Base-by-base conservation (phyloP, 2,113 vertebrate genomes). In the Meleagris gallopavo region DNA sequence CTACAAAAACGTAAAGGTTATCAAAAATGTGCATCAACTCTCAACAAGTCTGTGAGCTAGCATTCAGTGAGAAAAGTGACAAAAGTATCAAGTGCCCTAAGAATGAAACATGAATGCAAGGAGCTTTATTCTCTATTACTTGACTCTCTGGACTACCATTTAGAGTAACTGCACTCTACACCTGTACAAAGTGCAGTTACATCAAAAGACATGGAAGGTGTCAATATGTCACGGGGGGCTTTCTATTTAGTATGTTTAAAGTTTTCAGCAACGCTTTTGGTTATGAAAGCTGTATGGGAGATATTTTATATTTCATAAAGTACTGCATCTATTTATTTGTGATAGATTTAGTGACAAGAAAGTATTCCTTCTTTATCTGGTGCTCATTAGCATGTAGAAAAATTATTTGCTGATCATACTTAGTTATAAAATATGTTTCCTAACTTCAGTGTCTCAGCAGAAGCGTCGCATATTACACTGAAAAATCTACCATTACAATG, bases 371-470 rank as follows among this genome's bases (percentile, higher is more conserved):
- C 73, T 91, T 94, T 70, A 88, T 95, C 65, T 83, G 17, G 13
- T 2, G 2, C 25, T 77, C 43, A 77, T 75, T 72, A 89, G 24
- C 57, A 83, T 34, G 27, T 61, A 78, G 45, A 65, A 65, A 46
- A 57, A 69, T 70, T 76, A 30, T 62, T 71, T 85, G 9, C 32
- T 83, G 27, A 34, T 40, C 57, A 52, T 83, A 19, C 32, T 71
- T 48, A 60, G 7, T 6, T 77, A 46, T 82, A 65, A 71, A 83
- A 4, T 8, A 57, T 77, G 10, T 41, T 77, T 86, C 21, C 43
- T 86, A 72, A 69, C 29, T 74, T 88, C 66, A 69, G 13, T 8
- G 15, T 71, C 80, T 95, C 89, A 95, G 85, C 69, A 79, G 30
- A 91, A 86, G 13, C 40, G 25, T 83, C 66, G 58, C 27, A 46